Base-by-base conservation (phyloP, 2,797 vertebrate genomes). In the Pangasius sanitwongsei region DNA sequence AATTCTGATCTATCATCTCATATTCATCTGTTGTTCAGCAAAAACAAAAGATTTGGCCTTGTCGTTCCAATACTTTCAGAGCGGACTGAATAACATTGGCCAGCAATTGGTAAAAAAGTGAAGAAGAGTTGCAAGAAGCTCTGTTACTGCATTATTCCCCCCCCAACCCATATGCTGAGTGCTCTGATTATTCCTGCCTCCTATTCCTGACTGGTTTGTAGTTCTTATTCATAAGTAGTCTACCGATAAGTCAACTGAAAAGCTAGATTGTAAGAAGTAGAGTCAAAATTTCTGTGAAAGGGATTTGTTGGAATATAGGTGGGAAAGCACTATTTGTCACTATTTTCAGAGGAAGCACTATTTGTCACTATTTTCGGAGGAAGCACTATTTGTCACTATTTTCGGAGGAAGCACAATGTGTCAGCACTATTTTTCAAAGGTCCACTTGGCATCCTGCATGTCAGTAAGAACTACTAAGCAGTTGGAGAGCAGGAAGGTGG, bases 371-470 rank as follows among this genome's bases (percentile, higher is more conserved):
- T 78, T 53, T n/a, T 53, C 4, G 28, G 75, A 4, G 15, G 20
- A 57, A 80, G 15, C 15, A 80, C n/a, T 23, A 5, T 80, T 20
- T 55, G 50, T 34, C 50, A 20, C 77, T 57, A 34, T 78, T 53
- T n/a, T 55, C 4, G 28, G 75, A 2, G 18, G 15, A 82, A 82
- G 53, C 77, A 81, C 77, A 41, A 59, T 37, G 53, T 81, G 78
- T 59, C 78, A 59, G 78, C 78, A 81, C 80, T 13, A 41, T 82
- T 82, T 82, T 82, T 57, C 18, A 25, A 57, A 80, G 80, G 55
- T 61, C 31, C 55, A 41, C 55, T 81, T 34, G 53, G 77, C 50
- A 57, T 57, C n/a, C 16, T 57, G 9, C 5, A 4, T 82, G 55
- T 55, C 28, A 82, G 78, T 59, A 59, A 82, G 31, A 59, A 37